Evolutionary conservation across 2,888 invertebrate species (phyloP), one percentile per base, ranked within the genome.

Genomic region (Pediacus dermestoides): DNA sequence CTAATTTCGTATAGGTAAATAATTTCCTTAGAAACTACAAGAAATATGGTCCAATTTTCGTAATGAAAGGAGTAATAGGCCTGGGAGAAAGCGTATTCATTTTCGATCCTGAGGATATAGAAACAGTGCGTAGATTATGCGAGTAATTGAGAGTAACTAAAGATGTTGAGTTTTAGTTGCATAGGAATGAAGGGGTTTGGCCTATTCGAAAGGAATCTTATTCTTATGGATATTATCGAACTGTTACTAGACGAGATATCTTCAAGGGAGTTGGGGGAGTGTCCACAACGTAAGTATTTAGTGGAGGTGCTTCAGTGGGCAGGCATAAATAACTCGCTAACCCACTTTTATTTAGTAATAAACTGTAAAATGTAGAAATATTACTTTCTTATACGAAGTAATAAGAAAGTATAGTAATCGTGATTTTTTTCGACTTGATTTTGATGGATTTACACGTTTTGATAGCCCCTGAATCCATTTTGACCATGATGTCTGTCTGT

Each of bases 31-130:
- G 28, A 3, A 28, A 28, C 12, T 10, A 13, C 3, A 13, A 28
- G 3, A 28, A 3, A 7, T 28, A 28, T n/a, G 28, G 28, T n/a
- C n/a, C 7, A 3, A 28, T 28, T 28, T 28, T 28, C 28, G n/a
- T 4, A 11, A 12, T 28, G 14, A 28, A 11, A 4, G 28, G 28
- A 12, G 14, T 28, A 4, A 3, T 14, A 6, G 27, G 14, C 1
- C 12, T 28, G 3, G 16, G 13, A 15, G 42, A 44, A 15, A 36
- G 32, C 10, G 60, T 75, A 1, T 48, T 71, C 3, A 43, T 68
- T 2, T 75, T 72, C 47, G 66, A 72, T 53, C 72, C 74, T 1
- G 70, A 72, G 8, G 72, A 74, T 50, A 67, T 75, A 27, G 67
- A 71, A 46, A 66, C 23, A 30, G 52, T 55, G 46, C 21, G 6